Percentiles rank a stretch among this genome's conserved stretches.
These are phyloP conservation scores for Trachemys scripta DNA, from an alignment of 2,113 vertebrate species.

Conservation along the genomic window DNA sequence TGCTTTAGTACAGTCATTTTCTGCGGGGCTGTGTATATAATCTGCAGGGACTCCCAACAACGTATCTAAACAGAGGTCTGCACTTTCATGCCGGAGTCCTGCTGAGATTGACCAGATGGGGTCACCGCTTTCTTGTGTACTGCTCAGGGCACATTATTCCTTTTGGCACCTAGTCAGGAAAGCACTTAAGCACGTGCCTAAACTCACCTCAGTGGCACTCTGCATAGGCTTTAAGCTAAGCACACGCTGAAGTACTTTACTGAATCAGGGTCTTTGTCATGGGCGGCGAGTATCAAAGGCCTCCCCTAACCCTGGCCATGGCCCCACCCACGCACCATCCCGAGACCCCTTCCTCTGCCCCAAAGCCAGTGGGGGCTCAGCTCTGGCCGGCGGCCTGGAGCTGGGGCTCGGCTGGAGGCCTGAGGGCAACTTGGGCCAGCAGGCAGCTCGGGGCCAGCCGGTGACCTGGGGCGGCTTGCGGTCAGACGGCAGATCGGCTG, in stretches of 20 bases:
- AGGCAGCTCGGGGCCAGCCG: too few relatives aligned
- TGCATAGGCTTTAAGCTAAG: not conserved
- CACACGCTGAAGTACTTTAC: not conserved
- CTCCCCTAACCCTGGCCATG: too few relatives aligned
- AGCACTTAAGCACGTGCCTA: not conserved
- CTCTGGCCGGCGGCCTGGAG: too few relatives aligned
- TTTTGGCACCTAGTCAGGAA: not conserved
- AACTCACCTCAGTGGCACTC: not conserved
- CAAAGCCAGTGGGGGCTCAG: too few relatives aligned
- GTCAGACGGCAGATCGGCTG: too few relatives aligned
- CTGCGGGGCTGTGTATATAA: not conserved
- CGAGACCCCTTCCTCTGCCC: too few relatives aligned
- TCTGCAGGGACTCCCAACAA: not conserved
- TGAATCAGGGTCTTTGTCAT: not conserved
- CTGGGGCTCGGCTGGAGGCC: too few relatives aligned
- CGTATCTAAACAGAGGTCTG: not conserved
- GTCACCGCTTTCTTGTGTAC: not conserved
- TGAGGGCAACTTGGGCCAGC: too few relatives aligned
- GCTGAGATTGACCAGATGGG: not conserved
- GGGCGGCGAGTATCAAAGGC: too few relatives aligned
- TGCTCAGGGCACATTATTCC: rapidly evolving
- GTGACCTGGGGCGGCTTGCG: too few relatives aligned
- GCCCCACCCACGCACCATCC: too few relatives aligned
- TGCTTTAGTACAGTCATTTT: not conserved
- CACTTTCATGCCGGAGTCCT: not conserved